phyloP scores from a whole-genome alignment of 2,888 invertebrate genomes.

The Drosophila setosimentum region DNA sequence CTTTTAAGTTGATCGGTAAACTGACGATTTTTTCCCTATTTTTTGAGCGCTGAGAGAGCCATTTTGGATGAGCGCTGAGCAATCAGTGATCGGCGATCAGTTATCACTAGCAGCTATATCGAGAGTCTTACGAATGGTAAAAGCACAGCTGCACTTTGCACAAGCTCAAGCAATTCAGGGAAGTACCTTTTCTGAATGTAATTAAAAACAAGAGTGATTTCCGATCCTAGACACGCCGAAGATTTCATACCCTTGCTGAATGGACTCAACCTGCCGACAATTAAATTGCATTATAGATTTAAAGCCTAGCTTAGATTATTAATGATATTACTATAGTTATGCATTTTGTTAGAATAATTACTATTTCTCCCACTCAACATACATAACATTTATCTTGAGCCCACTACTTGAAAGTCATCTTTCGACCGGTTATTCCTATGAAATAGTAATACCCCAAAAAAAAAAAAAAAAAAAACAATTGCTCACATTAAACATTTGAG shows the following conservation, averaged over 20 bases:
- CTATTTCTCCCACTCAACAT: background rate
- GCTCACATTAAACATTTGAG: background rate
- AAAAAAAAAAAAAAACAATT: background rate
- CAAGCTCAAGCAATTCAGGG: conserved; percentile 27
- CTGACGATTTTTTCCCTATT: background rate
- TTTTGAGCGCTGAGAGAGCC: background rate
- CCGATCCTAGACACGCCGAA: background rate
- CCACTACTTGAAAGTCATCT: background rate
- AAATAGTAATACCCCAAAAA: background rate
- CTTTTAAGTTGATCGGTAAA: background rate
- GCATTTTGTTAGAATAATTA: background rate
- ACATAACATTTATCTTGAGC: background rate
- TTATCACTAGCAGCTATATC: background rate
- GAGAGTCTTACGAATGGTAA: conserved; percentile 26
- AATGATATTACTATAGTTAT: background rate
- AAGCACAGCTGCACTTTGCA: conserved; percentile 42
- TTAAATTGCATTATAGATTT: background rate
- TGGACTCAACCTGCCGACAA: background rate
- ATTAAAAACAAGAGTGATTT: conserved; percentile 31
- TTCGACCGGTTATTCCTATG: background rate
- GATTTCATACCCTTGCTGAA: background rate
- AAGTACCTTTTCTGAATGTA: conserved; percentile 39
- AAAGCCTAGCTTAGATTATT: background rate
- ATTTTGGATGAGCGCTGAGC: conserved; percentile 7
- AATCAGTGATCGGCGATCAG: conserved; percentile 2